phyloP scores from a whole-genome alignment of 2,113 vertebrate species.

The Pseudonaja textilis region DNA sequence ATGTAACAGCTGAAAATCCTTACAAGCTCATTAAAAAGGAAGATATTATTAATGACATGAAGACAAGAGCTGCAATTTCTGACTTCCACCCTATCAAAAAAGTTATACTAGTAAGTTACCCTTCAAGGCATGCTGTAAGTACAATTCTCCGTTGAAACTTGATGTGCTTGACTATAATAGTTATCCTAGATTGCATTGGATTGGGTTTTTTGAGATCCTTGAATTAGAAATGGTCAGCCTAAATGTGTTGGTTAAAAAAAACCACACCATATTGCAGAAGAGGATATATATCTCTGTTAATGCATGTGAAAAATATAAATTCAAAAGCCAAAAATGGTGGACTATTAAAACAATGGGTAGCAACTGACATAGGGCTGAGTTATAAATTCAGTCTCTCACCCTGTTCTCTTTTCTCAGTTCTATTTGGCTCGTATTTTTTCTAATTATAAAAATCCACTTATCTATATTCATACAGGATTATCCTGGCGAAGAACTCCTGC shows the following conservation, averaged over 20 bases:
- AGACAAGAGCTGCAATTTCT: constrained; percentile 81
- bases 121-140: neutral
- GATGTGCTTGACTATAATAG: neutral
- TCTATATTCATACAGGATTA: constrained; percentile 77
- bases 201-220: neutral
- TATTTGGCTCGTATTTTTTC: neutral
- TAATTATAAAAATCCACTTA: neutral
- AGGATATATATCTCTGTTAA: neutral
- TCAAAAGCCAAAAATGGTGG: neutral
- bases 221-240: neutral
- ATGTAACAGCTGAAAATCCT: constrained; percentile 79
- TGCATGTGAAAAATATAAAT: neutral
- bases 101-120: constrained; percentile 73
- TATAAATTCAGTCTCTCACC: neutral
- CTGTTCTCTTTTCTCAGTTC: neutral
- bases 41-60: constrained; percentile 82
- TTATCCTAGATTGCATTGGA: neutral
- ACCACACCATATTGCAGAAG: neutral
- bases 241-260: neutral
- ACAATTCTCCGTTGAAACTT: neutral
- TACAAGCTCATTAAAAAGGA: constrained; percentile 86
- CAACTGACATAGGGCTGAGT: neutral
- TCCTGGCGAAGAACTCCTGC: constrained; percentile 84
- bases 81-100: constrained; percentile 88
- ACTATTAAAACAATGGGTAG: neutral